Evolutionary conservation across 2,113 vertebrate genomes (phyloP).

Genomic region (Petrocephalus microphthalmus): DNA sequence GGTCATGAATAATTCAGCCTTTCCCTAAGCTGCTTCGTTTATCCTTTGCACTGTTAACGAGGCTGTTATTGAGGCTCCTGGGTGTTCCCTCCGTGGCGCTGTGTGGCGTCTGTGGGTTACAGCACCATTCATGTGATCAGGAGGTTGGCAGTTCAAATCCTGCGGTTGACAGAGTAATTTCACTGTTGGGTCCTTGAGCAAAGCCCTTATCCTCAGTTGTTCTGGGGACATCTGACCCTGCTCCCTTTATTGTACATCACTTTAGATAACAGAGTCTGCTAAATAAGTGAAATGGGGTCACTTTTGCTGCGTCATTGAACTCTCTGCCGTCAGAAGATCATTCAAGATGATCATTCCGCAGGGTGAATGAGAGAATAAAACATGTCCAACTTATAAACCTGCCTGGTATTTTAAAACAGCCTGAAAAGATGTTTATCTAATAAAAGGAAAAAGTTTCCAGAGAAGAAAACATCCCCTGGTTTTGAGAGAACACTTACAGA

Average conservation of each 20-base stretch:
- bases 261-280: not conserved
- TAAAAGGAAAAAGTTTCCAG: slow-evolving; percentile 22
- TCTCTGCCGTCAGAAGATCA: not conserved
- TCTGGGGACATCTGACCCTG: not conserved
- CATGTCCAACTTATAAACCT: not conserved
- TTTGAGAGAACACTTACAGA: slow-evolving; percentile 22
- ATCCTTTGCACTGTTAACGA: not conserved
- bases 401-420: slow-evolving; percentile 17
- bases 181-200: not conserved
- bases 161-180: not conserved
- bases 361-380: not conserved
- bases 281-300: not conserved
- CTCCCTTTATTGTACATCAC: not conserved
- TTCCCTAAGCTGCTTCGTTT: not conserved
- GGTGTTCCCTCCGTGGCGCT: not conserved
- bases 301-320: not conserved
- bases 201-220: not conserved
- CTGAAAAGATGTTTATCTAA: slow-evolving; percentile 23
- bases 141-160: not conserved
- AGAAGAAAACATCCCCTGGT: slow-evolving; percentile 13
- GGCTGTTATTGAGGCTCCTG: not conserved
- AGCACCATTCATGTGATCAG: not conserved
- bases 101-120: not conserved
- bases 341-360: not conserved
- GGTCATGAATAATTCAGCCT: not conserved